Conservation (phyloP, 2,888 invertebrate species). For the Sympetrum striolatum region DNA sequence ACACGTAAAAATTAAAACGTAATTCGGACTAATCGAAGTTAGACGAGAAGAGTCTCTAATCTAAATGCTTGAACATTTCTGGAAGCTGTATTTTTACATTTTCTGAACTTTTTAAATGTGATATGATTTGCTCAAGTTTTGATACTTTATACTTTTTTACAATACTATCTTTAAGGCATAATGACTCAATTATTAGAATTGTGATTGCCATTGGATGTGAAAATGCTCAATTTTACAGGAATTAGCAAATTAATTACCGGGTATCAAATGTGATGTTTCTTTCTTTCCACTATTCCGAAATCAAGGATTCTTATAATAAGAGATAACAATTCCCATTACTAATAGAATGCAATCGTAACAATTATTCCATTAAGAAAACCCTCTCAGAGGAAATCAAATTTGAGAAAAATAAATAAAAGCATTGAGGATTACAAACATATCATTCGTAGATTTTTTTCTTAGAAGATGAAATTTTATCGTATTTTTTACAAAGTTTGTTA, state of each 20-base stretch:
- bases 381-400: background rate
- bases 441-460: background rate
- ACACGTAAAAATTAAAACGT: no score
- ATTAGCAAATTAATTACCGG: no score
- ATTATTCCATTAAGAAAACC: background rate
- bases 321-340: background rate
- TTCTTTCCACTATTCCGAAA: background rate
- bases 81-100: background rate
- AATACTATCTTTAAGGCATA: background rate
- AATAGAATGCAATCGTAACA: background rate
- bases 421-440: background rate
- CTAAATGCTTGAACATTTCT: no score
- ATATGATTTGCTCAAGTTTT: constrained; percentile 16
- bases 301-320: background rate
- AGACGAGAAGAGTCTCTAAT: no score
- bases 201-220: background rate
- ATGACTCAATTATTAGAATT: background rate
- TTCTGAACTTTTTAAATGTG: background rate
- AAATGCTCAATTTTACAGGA: background rate
- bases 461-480: background rate
- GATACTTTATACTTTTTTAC: background rate
- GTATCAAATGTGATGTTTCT: background rate
- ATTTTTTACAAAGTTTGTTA: background rate
- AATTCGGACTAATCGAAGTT: no score
- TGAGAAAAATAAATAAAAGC: background rate